Percentiles rank a stretch among this genome's conserved stretches.
These are phyloP conservation scores for Campylomormyrus tamandua DNA, from an alignment of 2,113 vertebrate species.

Conservation along the genomic window DNA sequence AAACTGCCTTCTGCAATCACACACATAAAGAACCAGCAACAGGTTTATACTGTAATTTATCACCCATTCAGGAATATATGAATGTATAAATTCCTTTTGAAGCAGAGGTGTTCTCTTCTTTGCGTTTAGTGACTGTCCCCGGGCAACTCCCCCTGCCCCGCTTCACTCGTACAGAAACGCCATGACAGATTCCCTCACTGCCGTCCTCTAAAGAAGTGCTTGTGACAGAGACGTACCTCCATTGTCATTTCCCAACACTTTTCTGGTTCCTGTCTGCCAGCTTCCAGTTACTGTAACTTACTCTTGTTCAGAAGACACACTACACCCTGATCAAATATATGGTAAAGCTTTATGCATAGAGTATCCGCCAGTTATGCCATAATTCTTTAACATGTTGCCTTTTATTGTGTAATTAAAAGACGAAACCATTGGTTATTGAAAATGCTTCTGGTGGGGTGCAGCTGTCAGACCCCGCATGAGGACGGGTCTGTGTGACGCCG, in stretches of 20 bases:
- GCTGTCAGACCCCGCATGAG: neutral
- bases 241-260: neutral
- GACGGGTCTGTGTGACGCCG: neutral
- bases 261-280: neutral
- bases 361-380: neutral
- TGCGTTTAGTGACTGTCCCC: neutral
- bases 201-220: neutral
- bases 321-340: neutral
- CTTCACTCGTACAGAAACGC: neutral
- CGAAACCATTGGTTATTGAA: neutral
- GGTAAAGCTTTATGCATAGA: neutral
- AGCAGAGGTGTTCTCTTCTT: neutral
- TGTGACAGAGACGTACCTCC: neutral
- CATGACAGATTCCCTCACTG: neutral
- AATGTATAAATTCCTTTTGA: neutral
- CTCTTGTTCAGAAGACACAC: neutral
- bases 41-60: neutral
- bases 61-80: neutral
- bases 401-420: neutral
- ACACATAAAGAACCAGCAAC: neutral
- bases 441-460: neutral
- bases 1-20: neutral
- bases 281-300: too few relatives aligned
- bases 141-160: too few relatives aligned
- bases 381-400: neutral